A percentile compares a stretch with the other conserved stretches of the same genome.
phyloP scores from a whole-genome alignment of 2,888 invertebrate genomes.

The Rhogogaster chlorosoma region DNA sequence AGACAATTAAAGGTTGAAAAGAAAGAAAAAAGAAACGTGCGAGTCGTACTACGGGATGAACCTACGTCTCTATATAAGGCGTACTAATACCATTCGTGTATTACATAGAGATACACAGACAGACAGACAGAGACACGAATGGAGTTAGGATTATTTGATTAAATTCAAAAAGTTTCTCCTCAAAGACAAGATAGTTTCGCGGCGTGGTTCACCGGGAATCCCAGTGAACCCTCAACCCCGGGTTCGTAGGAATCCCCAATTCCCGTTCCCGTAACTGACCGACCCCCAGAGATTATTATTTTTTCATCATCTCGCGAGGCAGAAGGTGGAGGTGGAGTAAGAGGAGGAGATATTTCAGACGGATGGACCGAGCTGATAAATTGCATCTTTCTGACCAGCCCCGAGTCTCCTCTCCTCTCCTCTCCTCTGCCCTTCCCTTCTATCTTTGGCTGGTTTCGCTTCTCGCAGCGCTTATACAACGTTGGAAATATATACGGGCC shows the following conservation, averaged over 20 bases:
- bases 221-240: conserved; percentile 32
- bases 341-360: conserved; percentile 34
- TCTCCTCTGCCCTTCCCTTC: neutral
- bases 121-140: neutral
- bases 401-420: neutral
- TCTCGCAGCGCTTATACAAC: conserved; percentile 45
- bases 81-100: neutral
- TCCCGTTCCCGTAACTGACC: conserved; percentile 41
- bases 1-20: neutral
- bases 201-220: conserved; percentile 20
- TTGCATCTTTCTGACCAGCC: conserved; percentile 68
- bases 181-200: conserved; percentile 46
- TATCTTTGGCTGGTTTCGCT: conserved; percentile 11
- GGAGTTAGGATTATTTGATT: conserved; percentile 39
- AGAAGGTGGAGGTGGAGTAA: conserved; percentile 8
- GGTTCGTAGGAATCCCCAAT: conserved; percentile 32
- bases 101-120: neutral
- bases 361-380: conserved; percentile 72
- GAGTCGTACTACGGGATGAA: neutral
- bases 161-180: conserved; percentile 47
- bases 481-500: conserved; percentile 75
- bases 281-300: conserved; percentile 57
- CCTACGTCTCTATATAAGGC: neutral
- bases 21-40: neutral
- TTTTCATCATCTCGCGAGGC: conserved; percentile 56